Conservation (phyloP, 2,113 vertebrate genomes). For the Eulemur macaco region DNA sequence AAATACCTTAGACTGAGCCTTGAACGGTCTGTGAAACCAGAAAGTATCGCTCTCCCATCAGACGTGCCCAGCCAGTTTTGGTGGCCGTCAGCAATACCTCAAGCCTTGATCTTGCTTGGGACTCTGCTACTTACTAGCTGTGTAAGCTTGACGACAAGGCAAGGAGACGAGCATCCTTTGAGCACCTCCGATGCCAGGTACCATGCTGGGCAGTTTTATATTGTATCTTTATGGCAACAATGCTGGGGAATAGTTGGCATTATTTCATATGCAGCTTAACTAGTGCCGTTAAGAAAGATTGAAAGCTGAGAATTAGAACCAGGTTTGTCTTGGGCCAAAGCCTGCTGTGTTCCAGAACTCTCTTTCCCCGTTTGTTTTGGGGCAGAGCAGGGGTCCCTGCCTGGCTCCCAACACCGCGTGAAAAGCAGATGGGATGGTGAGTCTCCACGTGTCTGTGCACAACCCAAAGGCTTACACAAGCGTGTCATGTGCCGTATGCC, state of each 20-base stretch:
- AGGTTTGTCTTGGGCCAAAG: background rate
- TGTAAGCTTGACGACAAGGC: background rate
- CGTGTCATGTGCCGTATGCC: accelerated
- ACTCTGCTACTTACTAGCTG: background rate
- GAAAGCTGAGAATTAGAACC: background rate
- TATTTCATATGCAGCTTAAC: background rate
- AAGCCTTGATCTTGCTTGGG: background rate
- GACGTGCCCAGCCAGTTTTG: background rate
- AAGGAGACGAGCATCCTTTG: background rate
- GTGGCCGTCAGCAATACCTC: background rate
- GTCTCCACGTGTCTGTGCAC: background rate
- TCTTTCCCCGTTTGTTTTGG: slow-evolving; percentile 2
- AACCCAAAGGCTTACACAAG: background rate
- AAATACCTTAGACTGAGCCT: background rate
- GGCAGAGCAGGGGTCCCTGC: background rate
- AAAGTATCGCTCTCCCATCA: background rate
- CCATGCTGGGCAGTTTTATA: background rate
- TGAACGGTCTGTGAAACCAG: background rate
- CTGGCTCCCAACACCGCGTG: background rate
- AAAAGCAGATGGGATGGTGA: background rate
- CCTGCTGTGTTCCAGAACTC: background rate
- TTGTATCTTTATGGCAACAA: background rate
- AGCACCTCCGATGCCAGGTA: background rate
- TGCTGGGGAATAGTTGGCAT: background rate
- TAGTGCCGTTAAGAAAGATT: background rate